These are phyloP conservation scores for Nymphicus hollandicus DNA, from an alignment of 2,113 vertebrate species.

Conservation along the genomic window DNA sequence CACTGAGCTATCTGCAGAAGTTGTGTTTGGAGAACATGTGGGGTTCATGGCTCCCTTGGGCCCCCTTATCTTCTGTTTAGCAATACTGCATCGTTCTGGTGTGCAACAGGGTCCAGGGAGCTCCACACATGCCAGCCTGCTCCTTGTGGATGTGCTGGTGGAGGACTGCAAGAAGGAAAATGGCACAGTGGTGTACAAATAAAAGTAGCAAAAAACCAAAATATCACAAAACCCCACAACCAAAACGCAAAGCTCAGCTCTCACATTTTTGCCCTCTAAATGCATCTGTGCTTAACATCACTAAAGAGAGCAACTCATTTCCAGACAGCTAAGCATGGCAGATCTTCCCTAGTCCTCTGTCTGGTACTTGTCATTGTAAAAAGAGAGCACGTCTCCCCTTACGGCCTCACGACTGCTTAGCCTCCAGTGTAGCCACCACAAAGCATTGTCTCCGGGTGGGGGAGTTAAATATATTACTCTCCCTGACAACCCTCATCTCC, in stretches of 20 bases:
- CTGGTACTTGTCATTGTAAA: background rate
- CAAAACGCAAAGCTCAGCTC: background rate
- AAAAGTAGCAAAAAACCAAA: background rate
- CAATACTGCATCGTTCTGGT: background rate
- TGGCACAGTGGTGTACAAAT: background rate
- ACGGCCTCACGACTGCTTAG: accelerated
- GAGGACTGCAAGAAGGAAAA: background rate
- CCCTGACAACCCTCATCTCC: background rate
- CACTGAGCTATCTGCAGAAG: background rate
- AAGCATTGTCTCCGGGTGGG: background rate
- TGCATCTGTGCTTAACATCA: background rate
- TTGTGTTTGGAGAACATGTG: accelerated
- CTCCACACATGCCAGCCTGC: background rate
- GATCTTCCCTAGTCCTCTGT: background rate
- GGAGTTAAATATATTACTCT: background rate
- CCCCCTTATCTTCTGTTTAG: background rate
- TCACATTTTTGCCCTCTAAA: background rate
- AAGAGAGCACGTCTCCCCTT: background rate
- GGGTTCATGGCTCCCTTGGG: background rate
- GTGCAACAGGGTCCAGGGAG: background rate
- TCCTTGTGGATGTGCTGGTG: accelerated
- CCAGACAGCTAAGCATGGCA: background rate
- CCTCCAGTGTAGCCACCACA: background rate
- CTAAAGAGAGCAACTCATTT: background rate
- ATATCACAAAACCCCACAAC: background rate